Conservation (phyloP, 2,888 invertebrate species). For the Coelinius sp. region DNA sequence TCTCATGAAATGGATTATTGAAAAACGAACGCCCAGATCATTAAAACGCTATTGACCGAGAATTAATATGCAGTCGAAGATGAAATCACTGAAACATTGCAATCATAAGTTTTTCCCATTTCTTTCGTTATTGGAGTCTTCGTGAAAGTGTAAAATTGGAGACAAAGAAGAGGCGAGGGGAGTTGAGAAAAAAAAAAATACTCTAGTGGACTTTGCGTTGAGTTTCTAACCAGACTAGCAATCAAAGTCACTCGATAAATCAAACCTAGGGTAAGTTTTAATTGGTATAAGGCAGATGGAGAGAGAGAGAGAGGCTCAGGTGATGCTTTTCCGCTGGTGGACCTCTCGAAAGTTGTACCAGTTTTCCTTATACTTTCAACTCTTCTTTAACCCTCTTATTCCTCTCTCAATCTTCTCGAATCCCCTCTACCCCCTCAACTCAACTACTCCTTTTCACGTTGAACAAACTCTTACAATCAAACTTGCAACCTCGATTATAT, state of each 20-base stretch:
- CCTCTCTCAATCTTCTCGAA: background rate
- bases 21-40: too few species aligned
- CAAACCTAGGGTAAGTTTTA: constrained; percentile 43
- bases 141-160: constrained; percentile 3
- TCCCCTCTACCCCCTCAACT: constrained; percentile 7
- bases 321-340: constrained; percentile 31
- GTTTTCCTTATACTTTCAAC: constrained; percentile 1
- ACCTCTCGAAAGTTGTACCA: constrained; percentile 8
- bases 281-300: constrained; percentile 42
- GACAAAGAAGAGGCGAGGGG: background rate
- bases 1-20: background rate
- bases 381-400: constrained; percentile 17
- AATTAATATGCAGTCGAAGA: too few species aligned
- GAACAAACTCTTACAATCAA: constrained; percentile 43
- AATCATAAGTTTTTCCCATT: background rate
- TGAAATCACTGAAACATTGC: background rate
- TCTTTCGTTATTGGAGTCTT: background rate
- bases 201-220: background rate
- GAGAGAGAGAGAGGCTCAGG: constrained; percentile 23
- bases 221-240: constrained; percentile 10
- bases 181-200: constrained; percentile 17
- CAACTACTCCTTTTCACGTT: background rate
- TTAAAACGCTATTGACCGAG: too few species aligned
- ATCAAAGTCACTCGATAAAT: constrained; percentile 38
- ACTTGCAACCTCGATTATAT: too few species aligned